A percentile compares a stretch with the other conserved stretches of the same genome.
Evolutionary conservation across 2,888 invertebrate species (phyloP).

Genomic region (Tipula lateralis): DNA sequence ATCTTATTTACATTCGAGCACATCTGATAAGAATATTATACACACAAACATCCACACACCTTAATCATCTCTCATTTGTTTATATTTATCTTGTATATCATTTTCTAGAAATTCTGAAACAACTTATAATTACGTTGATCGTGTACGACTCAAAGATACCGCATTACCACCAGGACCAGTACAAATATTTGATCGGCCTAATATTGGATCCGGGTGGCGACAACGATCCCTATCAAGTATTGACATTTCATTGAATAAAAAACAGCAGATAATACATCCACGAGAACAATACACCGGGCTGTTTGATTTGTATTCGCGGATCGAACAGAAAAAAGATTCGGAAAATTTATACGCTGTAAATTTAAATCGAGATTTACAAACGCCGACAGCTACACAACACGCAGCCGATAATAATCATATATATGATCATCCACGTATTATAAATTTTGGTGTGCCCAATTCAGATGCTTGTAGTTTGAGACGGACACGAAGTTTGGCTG

Average conservation of each 20-base stretch:
- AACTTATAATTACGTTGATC: slow-evolving; percentile 49
- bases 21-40: neutral
- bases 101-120: slow-evolving; percentile 43
- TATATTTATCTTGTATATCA: neutral
- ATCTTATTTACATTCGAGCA: neutral
- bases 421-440: slow-evolving; percentile 15
- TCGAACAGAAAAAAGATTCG: slow-evolving; percentile 34
- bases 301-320: slow-evolving; percentile 33
- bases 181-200: slow-evolving; percentile 40
- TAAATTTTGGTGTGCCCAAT: slow-evolving; percentile 14
- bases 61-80: slow-evolving; percentile 25
- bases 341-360: slow-evolving; percentile 33
- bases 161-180: slow-evolving; percentile 34
- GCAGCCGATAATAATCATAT: neutral
- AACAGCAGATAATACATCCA: slow-evolving; percentile 36
- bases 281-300: slow-evolving; percentile 38
- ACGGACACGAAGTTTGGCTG: slow-evolving; percentile 67
- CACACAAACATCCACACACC: neutral
- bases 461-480: slow-evolving; percentile 53
- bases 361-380: slow-evolving; percentile 30
- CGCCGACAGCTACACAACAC: neutral
- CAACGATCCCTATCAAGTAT: slow-evolving; percentile 51
- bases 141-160: slow-evolving; percentile 45
- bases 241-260: slow-evolving; percentile 47
- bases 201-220: slow-evolving; percentile 49